A percentile compares a stretch with the other conserved stretches of the same genome.
Evolutionary conservation across 2,113 vertebrate genomes (phyloP).

Genomic region (Circaetus gallicus): DNA sequence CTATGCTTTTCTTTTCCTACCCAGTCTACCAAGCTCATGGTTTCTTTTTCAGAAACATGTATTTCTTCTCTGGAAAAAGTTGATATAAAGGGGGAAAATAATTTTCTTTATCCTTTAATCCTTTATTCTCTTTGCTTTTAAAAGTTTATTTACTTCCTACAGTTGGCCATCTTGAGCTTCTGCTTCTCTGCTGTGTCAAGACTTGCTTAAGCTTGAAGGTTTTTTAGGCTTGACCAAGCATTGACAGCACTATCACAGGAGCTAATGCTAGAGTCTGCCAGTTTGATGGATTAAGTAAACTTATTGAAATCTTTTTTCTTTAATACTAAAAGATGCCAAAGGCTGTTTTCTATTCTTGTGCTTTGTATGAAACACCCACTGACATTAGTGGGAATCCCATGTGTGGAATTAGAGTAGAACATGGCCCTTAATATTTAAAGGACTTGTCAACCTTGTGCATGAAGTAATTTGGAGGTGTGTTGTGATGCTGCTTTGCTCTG

Average conservation of each 20-base stretch:
- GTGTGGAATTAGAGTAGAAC: slow-evolving; percentile 30
- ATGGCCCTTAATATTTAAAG: slow-evolving; percentile 54
- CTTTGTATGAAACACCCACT: slow-evolving; percentile 29
- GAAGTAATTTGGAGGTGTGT: not conserved
- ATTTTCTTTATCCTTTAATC: slow-evolving; percentile 62
- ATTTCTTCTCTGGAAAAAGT: not conserved
- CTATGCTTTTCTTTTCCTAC: not conserved
- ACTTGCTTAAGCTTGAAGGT: slow-evolving; percentile 60
- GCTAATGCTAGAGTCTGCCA: slow-evolving; percentile 47
- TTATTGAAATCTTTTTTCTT: slow-evolving; percentile 53
- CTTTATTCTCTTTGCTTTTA: slow-evolving; percentile 46
- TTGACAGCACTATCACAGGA: slow-evolving; percentile 50
- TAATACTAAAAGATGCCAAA: slow-evolving; percentile 41
- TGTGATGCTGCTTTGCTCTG: not conserved
- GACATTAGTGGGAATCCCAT: slow-evolving; percentile 42
- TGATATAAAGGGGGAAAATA: slow-evolving; percentile 39
- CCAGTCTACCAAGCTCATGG: not conserved
- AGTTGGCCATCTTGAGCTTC: slow-evolving; percentile 22
- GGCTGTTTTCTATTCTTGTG: slow-evolving; percentile 23
- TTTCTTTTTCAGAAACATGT: slow-evolving; percentile 1
- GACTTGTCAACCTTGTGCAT: slow-evolving; percentile 9
- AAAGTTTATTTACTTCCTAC: slow-evolving; percentile 43
- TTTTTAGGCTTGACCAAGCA: slow-evolving; percentile 67
- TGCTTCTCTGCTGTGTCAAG: slow-evolving; percentile 46
- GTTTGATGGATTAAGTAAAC: slow-evolving; percentile 64